phyloP scores from a whole-genome alignment of 2,797 vertebrate genomes.

The Sebastolobus altivelis region DNA sequence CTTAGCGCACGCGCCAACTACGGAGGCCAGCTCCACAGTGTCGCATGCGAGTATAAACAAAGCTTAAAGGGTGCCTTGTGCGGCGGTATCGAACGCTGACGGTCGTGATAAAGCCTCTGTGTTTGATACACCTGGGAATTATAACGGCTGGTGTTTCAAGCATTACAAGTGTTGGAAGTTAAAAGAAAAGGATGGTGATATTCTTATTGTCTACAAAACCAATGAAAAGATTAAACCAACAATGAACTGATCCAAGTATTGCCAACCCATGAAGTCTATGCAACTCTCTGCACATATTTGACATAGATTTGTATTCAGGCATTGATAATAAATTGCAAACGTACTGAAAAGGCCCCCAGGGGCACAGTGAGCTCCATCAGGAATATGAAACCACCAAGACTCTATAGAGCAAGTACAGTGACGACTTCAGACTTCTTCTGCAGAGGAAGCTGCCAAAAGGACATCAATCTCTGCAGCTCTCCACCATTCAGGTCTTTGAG shows the following conservation, averaged over 20 bases:
- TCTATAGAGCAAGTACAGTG: neutral
- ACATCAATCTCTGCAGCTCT: neutral
- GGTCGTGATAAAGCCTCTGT: no score
- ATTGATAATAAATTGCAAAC: neutral
- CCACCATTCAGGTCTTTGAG: neutral
- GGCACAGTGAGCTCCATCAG: conserved; percentile 4
- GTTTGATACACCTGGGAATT: no score
- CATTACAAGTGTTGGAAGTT: neutral
- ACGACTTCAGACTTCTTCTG: neutral
- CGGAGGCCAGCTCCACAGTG: no score
- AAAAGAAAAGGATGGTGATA: neutral
- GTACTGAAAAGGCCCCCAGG: neutral
- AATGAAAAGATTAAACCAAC: neutral
- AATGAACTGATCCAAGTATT: neutral
- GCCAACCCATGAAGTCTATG: neutral
- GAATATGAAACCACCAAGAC: conserved; percentile 14
- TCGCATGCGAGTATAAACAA: no score
- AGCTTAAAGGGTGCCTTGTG: no score
- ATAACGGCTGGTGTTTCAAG: neutral
- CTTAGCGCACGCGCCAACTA: no score
- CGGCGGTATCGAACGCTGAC: no score
- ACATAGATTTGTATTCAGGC: neutral
- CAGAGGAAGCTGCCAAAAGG: neutral
- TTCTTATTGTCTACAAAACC: neutral
- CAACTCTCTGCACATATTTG: neutral